Conservation (phyloP, 1,140 invertebrate genomes). For the Drosophila erecta region DNA sequence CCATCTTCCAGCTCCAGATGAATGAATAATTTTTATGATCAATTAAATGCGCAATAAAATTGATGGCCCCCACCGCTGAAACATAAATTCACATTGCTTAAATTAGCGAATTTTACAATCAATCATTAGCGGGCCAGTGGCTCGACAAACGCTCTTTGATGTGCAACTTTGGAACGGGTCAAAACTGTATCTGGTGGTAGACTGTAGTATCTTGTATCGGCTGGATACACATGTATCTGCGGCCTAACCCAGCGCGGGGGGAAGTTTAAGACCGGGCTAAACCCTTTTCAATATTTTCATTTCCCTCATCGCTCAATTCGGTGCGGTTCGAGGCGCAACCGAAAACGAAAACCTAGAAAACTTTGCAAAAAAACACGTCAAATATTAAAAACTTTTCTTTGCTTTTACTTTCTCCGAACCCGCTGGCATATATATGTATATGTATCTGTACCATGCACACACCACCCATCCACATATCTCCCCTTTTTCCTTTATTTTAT, state of each 20-base stretch:
- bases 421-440: constrained; percentile 35
- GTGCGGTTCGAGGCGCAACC: constrained; percentile 31
- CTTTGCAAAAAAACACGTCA: constrained; percentile 69
- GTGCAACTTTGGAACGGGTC: constrained; percentile 34
- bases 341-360: constrained; percentile 40
- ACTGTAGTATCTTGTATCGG: constrained; percentile 31
- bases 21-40: constrained; percentile 82
- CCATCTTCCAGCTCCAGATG: constrained; percentile 42
- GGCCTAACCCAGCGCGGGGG: constrained; percentile 52
- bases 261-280: constrained; percentile 70
- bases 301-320: constrained; percentile 54
- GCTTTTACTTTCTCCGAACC: constrained; percentile 71
- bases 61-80: constrained; percentile 58
- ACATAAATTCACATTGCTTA: constrained; percentile 79
- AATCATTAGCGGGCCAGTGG: constrained; percentile 66
- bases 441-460: not conserved
- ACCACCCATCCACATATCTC: constrained; percentile 8
- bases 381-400: constrained; percentile 80
- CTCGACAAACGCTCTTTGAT: constrained; percentile 62
- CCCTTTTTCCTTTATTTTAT: constrained; percentile 61
- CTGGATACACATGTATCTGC: constrained; percentile 46
- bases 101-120: constrained; percentile 81
- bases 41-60: constrained; percentile 81
- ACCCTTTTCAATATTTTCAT: constrained; percentile 75
- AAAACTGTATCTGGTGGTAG: constrained; percentile 20